These are phyloP conservation scores for Sebastes variabilis DNA, from an alignment of 2,797 vertebrate species.

Conservation along the genomic window DNA sequence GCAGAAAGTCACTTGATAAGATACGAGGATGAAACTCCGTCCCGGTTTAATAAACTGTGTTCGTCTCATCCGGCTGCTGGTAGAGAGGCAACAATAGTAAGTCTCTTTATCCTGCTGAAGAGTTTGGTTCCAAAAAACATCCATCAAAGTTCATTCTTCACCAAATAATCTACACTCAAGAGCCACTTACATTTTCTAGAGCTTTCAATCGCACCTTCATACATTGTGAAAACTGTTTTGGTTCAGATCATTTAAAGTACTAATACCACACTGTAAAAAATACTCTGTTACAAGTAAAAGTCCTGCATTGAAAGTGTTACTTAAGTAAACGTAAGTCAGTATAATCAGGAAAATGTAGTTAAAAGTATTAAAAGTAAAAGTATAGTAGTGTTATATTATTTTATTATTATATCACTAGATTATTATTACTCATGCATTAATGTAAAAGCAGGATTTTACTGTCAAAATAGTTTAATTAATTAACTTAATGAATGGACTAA, in stretches of 20 bases:
- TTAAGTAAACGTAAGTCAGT: no score
- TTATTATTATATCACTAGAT: not conserved
- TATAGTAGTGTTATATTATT: not conserved
- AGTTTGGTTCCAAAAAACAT: slow-evolving; percentile 49
- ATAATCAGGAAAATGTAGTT: no score
- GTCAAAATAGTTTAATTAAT: not conserved
- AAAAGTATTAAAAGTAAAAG: not conserved
- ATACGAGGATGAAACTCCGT: not conserved
- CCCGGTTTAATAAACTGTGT: not conserved
- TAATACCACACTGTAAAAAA: not conserved
- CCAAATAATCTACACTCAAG: not conserved
- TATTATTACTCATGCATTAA: not conserved
- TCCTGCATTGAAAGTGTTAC: not conserved
- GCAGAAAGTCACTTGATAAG: slow-evolving; percentile 1
- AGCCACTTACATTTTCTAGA: not conserved
- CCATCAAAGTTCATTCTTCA: not conserved
- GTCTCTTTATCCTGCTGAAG: slow-evolving; percentile 42
- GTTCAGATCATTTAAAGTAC: not conserved
- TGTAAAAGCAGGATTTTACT: no score
- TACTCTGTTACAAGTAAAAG: not conserved
- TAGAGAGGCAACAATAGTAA: slow-evolving; percentile 31
- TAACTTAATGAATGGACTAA: not conserved
- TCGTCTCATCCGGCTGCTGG: slow-evolving; percentile 20
- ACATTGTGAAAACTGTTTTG: not conserved
- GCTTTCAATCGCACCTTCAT: not conserved